Base-by-base conservation (phyloP, 2,113 vertebrate species). In the Serilophus lunatus region DNA sequence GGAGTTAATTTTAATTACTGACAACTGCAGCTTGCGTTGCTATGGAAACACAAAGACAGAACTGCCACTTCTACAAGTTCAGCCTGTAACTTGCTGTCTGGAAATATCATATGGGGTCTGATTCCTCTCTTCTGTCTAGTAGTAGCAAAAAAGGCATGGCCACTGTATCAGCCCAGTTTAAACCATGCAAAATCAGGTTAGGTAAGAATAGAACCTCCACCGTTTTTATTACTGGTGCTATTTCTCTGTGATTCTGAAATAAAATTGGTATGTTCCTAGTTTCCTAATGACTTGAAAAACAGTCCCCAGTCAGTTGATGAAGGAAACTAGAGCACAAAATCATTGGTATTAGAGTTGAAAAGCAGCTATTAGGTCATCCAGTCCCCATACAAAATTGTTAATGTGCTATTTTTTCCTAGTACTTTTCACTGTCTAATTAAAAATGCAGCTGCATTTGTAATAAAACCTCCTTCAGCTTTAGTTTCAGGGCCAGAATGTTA, bases 1-100 rank as follows among this genome's bases (percentile, higher is more conserved):
- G 70, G 86, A 82, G 93, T 95, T 97, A 96, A 97, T 96, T 96
- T 95, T 97, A 96, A 96, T 97, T 96, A 95, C 57, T 50, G 95
- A 96, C 90, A 89, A 83, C 89, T 60, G 94, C 92, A 93, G 96
- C 90, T 76, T 82, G 23, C 26, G 96, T 98, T 98, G 97, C 92
- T 96, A 97, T 98, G 84, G 98, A 92, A 98, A 98, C 97, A 84
- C 2, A 31, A 38, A 74, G 94, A 26, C 4, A 74, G 94, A 26
- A 4, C 47, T 95, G 70, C 78, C 64, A 93, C 91, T 95, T 91
- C 60, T 72, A 77, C 86, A 87, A 90, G 66, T 95, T 97, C 66
- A 0, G 16, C 70, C 71, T 93, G 57, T 56, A 88, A 86, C 88
- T 96, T 90, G 72, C 88, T 96, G 90, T 91, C 90, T 92, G 94